phyloP scores from a whole-genome alignment of 2,113 vertebrate species.

The Sapajus apella region DNA sequence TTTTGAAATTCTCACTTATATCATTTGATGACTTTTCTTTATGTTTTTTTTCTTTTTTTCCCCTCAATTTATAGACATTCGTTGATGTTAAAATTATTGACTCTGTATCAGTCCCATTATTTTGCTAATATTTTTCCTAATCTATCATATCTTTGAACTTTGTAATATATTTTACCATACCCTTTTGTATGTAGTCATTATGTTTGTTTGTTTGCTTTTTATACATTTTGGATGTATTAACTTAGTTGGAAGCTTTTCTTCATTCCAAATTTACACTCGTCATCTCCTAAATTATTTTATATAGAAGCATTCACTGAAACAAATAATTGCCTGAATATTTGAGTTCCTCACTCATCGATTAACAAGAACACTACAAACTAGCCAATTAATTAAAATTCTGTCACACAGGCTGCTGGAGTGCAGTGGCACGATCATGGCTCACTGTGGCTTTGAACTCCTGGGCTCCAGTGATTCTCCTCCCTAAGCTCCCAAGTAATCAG shows the following conservation, averaged over 20 bases:
- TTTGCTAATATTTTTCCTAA: neutral
- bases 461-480: neutral
- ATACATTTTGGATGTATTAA: neutral
- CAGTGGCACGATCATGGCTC: neutral
- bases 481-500: neutral
- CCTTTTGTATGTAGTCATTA: neutral
- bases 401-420: neutral
- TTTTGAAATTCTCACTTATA: neutral
- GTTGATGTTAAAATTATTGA: neutral
- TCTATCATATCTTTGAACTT: neutral
- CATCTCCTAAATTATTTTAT: neutral
- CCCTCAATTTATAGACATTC: neutral
- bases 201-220: neutral
- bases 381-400: neutral
- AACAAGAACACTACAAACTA: neutral
- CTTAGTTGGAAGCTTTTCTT: neutral
- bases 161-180: neutral
- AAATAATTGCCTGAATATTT: slow-evolving; percentile 15
- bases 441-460: neutral
- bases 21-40: neutral
- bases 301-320: neutral
- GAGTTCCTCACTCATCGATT: neutral
- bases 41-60: neutral
- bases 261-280: neutral
- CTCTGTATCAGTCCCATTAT: neutral